A percentile compares a stretch with the other conserved stretches of the same genome.
These are phyloP conservation scores for Drosophila affinis DNA, from an alignment of 2,888 invertebrate genomes.

Conservation along the genomic window DNA sequence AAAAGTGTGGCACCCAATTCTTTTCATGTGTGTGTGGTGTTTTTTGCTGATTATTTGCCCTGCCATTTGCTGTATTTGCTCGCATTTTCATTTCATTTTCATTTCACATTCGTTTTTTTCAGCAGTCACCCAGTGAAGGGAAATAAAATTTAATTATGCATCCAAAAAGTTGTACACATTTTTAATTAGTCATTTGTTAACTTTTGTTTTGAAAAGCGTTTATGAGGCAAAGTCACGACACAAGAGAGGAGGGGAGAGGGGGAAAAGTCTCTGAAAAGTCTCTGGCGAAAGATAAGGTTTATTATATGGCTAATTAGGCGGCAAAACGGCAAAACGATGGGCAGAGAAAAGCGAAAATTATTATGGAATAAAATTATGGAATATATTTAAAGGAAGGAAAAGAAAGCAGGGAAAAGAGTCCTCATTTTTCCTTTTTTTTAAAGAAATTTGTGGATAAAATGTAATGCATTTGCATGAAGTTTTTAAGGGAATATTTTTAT, in stretches of 20 bases:
- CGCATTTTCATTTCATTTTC: conserved; percentile 13
- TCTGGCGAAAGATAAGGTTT: conserved; percentile 13
- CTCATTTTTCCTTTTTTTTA: not conserved
- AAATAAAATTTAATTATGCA: conserved; percentile 58
- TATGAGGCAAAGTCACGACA: not conserved
- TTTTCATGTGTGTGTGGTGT: not conserved
- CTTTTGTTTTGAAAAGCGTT: conserved; percentile 34
- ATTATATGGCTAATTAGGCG: conserved; percentile 22
- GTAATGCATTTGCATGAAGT: not conserved
- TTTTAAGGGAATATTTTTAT: not conserved
- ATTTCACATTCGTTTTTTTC: not conserved
- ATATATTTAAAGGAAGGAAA: not conserved
- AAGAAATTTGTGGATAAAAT: not conserved
- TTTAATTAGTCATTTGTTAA: conserved; percentile 62
- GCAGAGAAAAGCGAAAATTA: not conserved
- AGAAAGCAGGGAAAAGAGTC: no score
- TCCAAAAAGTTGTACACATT: conserved; percentile 43
- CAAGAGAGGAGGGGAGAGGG: not conserved
- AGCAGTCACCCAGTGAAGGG: conserved; percentile 15
- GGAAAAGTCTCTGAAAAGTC: not conserved
- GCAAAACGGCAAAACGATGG: not conserved
- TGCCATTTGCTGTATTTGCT: conserved; percentile 6
- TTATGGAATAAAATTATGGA: not conserved
- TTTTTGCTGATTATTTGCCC: conserved; percentile 8
- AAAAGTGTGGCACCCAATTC: not conserved